Base-by-base conservation (phyloP, 2,888 invertebrate species). In the Esperia sulphurella region DNA sequence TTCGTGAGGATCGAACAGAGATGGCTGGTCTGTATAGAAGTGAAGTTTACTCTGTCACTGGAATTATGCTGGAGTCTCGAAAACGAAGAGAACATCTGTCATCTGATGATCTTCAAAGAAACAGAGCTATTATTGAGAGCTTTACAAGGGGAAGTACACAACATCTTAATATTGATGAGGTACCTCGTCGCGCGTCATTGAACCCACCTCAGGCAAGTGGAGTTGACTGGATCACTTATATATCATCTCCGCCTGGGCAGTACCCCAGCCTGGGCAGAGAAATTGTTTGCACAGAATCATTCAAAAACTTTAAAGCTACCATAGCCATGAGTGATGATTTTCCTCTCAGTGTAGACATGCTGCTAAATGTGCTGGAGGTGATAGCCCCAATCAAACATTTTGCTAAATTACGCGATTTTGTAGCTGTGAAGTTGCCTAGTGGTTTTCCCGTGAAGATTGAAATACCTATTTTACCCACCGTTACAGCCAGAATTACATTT, bases 361-460 rank as follows among this genome's bases (percentile, higher is more conserved):
- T 99, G 47, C 86, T 99, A 28, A 98, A 98, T 91, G 97, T 99
- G 3, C 86, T 99, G 48, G 99, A 99, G 91, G 96, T 99, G n/a
- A 96, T 99, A 63, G 98, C 98, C 8, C 98, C 99, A 0, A 97
- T 99, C 72, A 99, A 99, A 81, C 99, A 99, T 83, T 96, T 99
- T 84, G 95, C 95, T 55, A 99, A 99, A 85, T 89, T 99, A 55
- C 92, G 98, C 47, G 96, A 98, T 73, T 99, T 99, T 88, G 97
- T 99, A 55, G 94, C 96, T 51, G 94, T 97, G 86, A 97, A 98
- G 83, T 91, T 99, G 65, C 99, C 99, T 1, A 95, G 94, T 55
- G 99, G 99, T 21, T 99, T 99, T 79, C 99, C 99, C 30, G 98
- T 99, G 0, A 97, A 98, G 91, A 94, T 99, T 63, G 99, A 99